Evolutionary conservation across 2,797 vertebrate genomes (phyloP).

Genomic region (Sebastes itinus): DNA sequence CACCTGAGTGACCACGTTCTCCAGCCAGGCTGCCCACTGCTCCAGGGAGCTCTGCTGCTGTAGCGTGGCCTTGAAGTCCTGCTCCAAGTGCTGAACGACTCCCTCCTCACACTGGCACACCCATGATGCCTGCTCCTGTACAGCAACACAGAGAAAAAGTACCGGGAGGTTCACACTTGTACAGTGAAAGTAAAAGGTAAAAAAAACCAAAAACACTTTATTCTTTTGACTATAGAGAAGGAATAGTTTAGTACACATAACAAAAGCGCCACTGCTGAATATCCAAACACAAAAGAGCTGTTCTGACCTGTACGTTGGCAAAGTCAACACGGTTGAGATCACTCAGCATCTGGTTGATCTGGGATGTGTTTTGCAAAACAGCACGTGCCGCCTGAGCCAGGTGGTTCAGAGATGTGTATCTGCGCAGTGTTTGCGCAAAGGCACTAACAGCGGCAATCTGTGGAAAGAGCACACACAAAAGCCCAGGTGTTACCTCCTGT

Average conservation of each 20-base stretch:
- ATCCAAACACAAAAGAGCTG: not conserved
- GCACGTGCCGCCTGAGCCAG: constrained; percentile 97
- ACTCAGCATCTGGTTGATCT: constrained; percentile 99
- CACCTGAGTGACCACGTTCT: constrained; percentile 93
- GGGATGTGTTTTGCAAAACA: constrained; percentile 97
- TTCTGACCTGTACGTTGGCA: constrained; percentile 95
- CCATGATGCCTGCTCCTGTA: constrained; percentile 97
- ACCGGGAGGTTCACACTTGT: not conserved
- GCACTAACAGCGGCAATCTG: constrained; percentile 97
- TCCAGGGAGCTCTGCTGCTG: constrained; percentile 99
- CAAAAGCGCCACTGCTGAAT: not conserved
- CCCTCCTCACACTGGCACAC: constrained; percentile 99
- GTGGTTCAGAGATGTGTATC: constrained; percentile 98
- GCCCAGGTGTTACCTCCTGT: not conserved
- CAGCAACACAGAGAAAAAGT: not conserved
- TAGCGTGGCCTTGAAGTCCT: constrained; percentile 96
- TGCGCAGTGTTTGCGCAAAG: constrained; percentile 96
- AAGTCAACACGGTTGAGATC: constrained; percentile 99
- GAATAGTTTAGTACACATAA: not conserved
- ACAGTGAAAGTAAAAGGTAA: not conserved
- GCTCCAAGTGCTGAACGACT: constrained; percentile 95
- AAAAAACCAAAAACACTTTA: not conserved
- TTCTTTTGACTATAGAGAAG: not conserved
- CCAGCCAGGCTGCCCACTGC: constrained; percentile 97
- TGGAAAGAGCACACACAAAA: not conserved